These are phyloP conservation scores for Suricata suricatta DNA, from an alignment of 2,113 vertebrate species.

Conservation along the genomic window DNA sequence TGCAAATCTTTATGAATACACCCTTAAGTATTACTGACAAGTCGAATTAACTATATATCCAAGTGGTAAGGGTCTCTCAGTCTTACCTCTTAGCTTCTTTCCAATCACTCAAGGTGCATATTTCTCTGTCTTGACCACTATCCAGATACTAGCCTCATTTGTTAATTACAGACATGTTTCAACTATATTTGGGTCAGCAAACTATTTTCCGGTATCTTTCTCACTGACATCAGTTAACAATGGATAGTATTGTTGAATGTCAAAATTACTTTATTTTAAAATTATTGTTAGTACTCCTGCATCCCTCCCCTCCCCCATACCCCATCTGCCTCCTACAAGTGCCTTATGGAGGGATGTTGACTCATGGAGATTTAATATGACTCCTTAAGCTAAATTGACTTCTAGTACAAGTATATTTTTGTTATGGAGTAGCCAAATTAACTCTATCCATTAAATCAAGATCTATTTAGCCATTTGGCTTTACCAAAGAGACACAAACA, in stretches of 20 bases:
- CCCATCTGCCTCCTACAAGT: neutral
- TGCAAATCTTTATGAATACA: neutral
- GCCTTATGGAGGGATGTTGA: slow-evolving; percentile 77
- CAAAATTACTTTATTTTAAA: slow-evolving; percentile 75
- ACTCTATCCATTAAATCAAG: slow-evolving; percentile 72
- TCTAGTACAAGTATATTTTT: slow-evolving; percentile 81
- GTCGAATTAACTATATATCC: neutral
- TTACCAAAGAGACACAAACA: slow-evolving; percentile 54
- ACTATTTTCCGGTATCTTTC: slow-evolving; percentile 80
- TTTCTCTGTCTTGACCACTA: slow-evolving; percentile 63
- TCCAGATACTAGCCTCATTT: slow-evolving; percentile 77
- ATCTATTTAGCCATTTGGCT: slow-evolving; percentile 76
- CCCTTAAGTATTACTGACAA: neutral
- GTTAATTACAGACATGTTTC: slow-evolving; percentile 83
- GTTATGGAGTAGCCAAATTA: slow-evolving; percentile 60
- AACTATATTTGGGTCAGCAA: slow-evolving; percentile 75
- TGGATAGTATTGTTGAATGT: slow-evolving; percentile 77
- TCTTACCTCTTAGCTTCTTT: slow-evolving; percentile 51
- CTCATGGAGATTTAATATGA: slow-evolving; percentile 75
- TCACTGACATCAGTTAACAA: slow-evolving; percentile 80
- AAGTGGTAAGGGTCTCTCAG: neutral
- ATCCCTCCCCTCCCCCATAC: neutral
- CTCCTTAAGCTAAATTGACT: slow-evolving; percentile 79
- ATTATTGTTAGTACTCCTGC: slow-evolving; percentile 60
- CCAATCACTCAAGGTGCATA: slow-evolving; percentile 40